These are phyloP conservation scores for Bellardia pandia DNA, from an alignment of 2,888 invertebrate genomes.

Conservation along the genomic window DNA sequence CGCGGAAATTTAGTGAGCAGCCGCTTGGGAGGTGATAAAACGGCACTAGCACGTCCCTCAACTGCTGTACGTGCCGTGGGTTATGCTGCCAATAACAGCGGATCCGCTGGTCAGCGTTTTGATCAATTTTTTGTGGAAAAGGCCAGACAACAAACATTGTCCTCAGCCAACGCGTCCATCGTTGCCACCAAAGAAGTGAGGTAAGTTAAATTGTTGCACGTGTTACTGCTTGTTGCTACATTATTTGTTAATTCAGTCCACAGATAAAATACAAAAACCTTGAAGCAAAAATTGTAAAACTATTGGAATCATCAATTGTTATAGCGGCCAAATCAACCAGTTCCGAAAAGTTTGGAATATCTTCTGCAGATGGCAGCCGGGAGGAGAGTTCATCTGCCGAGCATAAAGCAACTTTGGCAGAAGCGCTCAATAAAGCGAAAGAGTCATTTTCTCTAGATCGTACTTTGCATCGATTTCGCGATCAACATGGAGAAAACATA, in stretches of 20 bases:
- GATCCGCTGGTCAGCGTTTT: slow-evolving; percentile 86
- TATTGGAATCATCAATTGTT: slow-evolving; percentile 95
- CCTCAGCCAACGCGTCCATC: slow-evolving; percentile 81
- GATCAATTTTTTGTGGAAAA: slow-evolving; percentile 89
- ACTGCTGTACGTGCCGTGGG: slow-evolving; percentile 98
- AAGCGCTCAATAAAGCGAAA: slow-evolving; percentile 94
- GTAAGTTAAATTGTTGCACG: slow-evolving; percentile 70
- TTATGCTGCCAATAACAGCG: slow-evolving; percentile 88
- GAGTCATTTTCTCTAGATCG: slow-evolving; percentile 97
- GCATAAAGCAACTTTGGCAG: slow-evolving; percentile 78
- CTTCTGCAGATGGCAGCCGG: slow-evolving; percentile 10
- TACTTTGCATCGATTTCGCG: slow-evolving; percentile 94
- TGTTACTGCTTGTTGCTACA: background rate
- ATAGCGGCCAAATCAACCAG: slow-evolving; percentile 73
- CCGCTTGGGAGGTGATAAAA: slow-evolving; percentile 79
- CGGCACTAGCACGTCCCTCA: slow-evolving; percentile 90
- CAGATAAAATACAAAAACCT: slow-evolving; percentile 96
- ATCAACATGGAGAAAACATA: slow-evolving; percentile 95
- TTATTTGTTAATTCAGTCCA: slow-evolving; percentile 86
- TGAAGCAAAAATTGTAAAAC: slow-evolving; percentile 93
- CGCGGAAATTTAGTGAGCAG: slow-evolving; percentile 82
- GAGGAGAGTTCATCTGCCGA: slow-evolving; percentile 74
- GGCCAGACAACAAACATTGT: slow-evolving; percentile 81
- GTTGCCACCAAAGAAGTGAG: slow-evolving; percentile 87
- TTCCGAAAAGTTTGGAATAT: slow-evolving; percentile 12